Conservation (phyloP, 2,113 vertebrate species). For the Ciconia boyciana region DNA sequence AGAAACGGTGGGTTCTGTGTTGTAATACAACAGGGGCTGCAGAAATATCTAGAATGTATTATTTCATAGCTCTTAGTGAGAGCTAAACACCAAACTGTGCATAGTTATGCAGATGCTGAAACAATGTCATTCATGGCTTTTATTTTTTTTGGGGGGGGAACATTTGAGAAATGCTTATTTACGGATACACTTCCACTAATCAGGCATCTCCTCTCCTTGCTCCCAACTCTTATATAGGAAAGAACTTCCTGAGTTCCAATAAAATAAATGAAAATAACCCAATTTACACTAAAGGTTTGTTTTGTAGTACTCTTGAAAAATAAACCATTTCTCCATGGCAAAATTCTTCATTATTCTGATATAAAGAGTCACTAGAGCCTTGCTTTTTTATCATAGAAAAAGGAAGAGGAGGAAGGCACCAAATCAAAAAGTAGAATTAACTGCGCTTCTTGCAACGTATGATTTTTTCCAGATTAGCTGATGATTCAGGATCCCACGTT, state of each 20-base stretch:
- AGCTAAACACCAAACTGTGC: not conserved
- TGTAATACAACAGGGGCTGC: not conserved
- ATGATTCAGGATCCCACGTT: constrained; percentile 17
- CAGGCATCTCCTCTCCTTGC: not conserved
- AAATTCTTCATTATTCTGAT: not conserved
- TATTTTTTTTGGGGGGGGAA: not conserved
- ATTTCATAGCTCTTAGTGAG: not conserved
- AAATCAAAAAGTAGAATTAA: not conserved
- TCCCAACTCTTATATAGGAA: not conserved
- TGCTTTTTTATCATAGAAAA: not conserved
- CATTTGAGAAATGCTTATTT: not conserved
- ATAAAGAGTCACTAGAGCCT: not conserved
- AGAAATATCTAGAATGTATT: not conserved
- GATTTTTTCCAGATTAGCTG: not conserved
- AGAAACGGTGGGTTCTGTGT: not conserved
- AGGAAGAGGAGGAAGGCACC: not conserved
- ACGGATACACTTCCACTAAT: not conserved
- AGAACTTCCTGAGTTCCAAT: not conserved
- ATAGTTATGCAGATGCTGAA: not conserved
- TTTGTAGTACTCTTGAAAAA: not conserved
- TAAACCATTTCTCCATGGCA: not conserved
- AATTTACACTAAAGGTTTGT: not conserved
- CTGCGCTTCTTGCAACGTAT: not conserved
- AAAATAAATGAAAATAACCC: not conserved
- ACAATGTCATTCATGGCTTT: not conserved